Base-by-base conservation (phyloP, 2,797 vertebrate genomes). In the Pachyuromys duprasi region DNA sequence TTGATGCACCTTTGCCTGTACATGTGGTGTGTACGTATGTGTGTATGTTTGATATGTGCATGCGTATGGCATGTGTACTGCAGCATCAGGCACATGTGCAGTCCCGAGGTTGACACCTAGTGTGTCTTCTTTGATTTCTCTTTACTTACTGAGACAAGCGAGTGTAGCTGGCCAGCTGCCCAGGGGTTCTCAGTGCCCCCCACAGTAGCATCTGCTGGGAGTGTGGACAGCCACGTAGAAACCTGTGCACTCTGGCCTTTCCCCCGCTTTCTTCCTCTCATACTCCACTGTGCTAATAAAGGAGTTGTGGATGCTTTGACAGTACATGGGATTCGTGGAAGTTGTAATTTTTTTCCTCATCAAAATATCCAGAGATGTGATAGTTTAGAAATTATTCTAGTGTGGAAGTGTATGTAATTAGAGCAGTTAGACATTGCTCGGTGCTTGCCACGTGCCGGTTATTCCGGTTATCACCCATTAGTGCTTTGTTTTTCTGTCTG, bases 221-320 rank as follows among this genome's bases (percentile, higher is more conserved):
- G 39, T 72, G 7, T 39, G 6, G 22, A 11, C 3, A 87, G n/a
- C 67, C 84, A 88, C 14, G 17, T 24, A 36, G n/a, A 69, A 65
- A 6, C 55, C 70, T 95, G 45, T 20, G 45, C 90, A 17, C n/a
- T 86, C 5, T 81, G 62, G 22, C 13, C 49, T 28, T 55, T 28
- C 15, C n/a, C 36, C 18, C 17, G 2, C 24, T 8, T 53, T 76
- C 72, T 79, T 80, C 53, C 15, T 2, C 82, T 62, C 18, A 31
- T 84, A 5, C 80, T 53, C 8, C 24, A 70, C 24, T 95, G 13
- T 36, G 13, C 39, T 82, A 72, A 31, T 82, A 1, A 53, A 42
- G n/a, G 91, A 75, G 45, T 81, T n/a, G 49, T 95, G 31, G 28
- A 20, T 31, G 75, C 53, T 91, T 78, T 78, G 65, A 90, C 22